These are phyloP conservation scores for Caenorhabditis sp. DNA, from an alignment of 2,888 invertebrate species.

Conservation along the genomic window DNA sequence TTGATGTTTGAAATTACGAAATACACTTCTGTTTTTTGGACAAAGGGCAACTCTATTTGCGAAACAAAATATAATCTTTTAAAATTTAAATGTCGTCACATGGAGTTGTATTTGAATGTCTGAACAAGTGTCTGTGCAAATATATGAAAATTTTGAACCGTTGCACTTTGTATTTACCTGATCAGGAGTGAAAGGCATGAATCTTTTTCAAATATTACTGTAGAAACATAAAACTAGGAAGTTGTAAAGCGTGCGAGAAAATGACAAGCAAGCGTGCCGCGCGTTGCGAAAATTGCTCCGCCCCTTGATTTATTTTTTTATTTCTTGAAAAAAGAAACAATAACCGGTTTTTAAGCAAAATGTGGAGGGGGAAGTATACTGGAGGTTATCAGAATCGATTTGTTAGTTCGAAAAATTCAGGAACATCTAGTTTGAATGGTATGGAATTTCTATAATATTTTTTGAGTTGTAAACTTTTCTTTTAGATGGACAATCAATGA, in stretches of 20 bases:
- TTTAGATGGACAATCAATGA: constrained; percentile 44
- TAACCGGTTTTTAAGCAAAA: constrained; percentile 36
- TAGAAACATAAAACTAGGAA: neutral
- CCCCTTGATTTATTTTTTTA: constrained; percentile 10
- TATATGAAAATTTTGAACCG: no score
- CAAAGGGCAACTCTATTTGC: no score
- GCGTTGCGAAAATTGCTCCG: constrained; percentile 2
- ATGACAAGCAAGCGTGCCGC: constrained; percentile 12
- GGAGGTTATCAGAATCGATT: constrained; percentile 37
- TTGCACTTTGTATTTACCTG: no score
- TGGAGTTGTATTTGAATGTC: no score
- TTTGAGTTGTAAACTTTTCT: neutral
- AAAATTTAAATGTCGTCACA: no score
- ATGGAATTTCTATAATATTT: neutral
- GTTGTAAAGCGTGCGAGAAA: neutral
- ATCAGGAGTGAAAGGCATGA: no score
- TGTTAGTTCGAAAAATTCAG: constrained; percentile 31
- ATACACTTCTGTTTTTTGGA: no score
- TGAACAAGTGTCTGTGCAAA: no score
- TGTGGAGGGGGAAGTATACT: constrained; percentile 71
- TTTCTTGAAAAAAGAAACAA: constrained; percentile 8
- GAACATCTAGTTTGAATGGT: constrained; percentile 34
- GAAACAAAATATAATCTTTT: no score
- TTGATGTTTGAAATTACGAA: no score
- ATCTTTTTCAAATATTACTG: no score